A percentile compares a stretch with the other conserved stretches of the same genome.
Evolutionary conservation across 2,888 invertebrate species (phyloP).

Genomic region (Ecdyonurus torrentis): DNA sequence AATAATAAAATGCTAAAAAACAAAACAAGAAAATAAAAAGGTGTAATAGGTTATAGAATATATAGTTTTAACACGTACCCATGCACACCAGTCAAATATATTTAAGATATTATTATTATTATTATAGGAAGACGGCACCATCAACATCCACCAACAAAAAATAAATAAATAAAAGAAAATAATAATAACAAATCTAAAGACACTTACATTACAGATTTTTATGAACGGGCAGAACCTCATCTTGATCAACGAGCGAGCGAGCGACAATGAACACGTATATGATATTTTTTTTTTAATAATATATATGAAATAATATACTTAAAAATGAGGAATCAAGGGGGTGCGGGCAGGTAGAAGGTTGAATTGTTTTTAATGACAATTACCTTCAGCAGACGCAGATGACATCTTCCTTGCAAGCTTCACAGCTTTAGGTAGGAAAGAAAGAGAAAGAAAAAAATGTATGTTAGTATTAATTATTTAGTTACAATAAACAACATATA

Average conservation of each 20-base stretch:
- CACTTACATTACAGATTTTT: background rate
- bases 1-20: no score
- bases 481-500: conserved; percentile 8
- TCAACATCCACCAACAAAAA: background rate
- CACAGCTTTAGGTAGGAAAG: conserved; percentile 26
- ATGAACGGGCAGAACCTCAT: background rate
- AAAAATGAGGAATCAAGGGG: background rate
- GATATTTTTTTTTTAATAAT: background rate
- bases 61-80: background rate
- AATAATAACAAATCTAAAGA: no score
- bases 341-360: conserved; percentile 1
- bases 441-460: conserved; percentile 7
- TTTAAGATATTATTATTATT: background rate
- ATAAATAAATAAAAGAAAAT: background rate
- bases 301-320: background rate
- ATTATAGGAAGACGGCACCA: background rate
- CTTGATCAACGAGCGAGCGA: background rate
- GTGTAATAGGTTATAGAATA: background rate
- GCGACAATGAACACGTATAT: background rate
- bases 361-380: conserved; percentile 25
- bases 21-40: no score
- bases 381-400: conserved; percentile 31
- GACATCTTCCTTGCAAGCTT: conserved; percentile 32
- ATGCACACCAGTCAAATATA: background rate
- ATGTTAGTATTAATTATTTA: background rate